Percentiles rank a stretch among this genome's conserved stretches.
Conservation (phyloP, 2,113 vertebrate species). For the Bufo gargarizans region DNA sequence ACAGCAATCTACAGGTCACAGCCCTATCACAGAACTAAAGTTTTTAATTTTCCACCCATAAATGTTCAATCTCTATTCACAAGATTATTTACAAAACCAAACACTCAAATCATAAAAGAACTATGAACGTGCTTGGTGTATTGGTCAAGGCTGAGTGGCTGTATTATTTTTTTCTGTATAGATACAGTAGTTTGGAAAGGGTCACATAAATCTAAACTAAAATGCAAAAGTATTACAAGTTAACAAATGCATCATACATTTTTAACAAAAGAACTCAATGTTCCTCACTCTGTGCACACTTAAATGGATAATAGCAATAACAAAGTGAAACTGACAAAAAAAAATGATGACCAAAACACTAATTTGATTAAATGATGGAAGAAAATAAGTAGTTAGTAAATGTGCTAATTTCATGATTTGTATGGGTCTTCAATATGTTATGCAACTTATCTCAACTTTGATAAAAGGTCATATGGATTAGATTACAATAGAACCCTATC, state of each 20-base stretch:
- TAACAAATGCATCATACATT: background rate
- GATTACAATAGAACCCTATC: too few species aligned
- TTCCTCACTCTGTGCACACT: background rate
- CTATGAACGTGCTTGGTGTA: background rate
- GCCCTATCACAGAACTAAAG: background rate
- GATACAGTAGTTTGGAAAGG: background rate
- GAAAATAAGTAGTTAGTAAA: background rate
- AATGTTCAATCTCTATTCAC: background rate
- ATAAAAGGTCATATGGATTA: too few species aligned
- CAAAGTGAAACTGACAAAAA: background rate
- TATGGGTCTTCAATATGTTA: too few species aligned
- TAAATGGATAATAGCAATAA: background rate
- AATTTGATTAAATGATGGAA: background rate
- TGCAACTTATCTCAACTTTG: too few species aligned
- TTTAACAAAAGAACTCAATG: background rate
- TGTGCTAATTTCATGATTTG: background rate
- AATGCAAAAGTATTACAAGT: background rate
- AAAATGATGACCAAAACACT: background rate
- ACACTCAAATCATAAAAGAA: conserved; percentile 20
- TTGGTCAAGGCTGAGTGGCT: conserved; percentile 27
- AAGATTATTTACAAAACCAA: background rate
- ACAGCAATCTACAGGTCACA: conserved; percentile 7
- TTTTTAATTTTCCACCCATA: background rate
- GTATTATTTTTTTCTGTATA: background rate
- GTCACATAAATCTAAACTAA: background rate